phyloP scores from a whole-genome alignment of 2,113 vertebrate species.

The Pomatorhinus ruficollis region DNA sequence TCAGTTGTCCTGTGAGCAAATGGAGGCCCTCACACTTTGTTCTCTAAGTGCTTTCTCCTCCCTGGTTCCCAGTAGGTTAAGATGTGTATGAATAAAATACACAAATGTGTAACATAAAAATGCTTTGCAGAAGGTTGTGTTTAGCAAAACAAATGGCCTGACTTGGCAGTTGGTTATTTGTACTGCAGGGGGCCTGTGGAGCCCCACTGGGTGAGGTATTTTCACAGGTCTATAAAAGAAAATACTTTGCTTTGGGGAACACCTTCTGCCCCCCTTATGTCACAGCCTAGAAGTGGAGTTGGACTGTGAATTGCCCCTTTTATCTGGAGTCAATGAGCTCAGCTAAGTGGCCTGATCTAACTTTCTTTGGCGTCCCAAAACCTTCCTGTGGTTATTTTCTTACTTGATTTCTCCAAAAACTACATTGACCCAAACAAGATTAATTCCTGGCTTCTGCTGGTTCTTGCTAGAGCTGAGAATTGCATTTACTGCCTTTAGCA shows the following conservation, averaged over 20 bases:
- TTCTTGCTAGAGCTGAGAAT: neutral
- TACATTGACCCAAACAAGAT: neutral
- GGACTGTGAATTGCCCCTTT: neutral
- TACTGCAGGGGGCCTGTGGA: neutral
- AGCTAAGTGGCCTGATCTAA: neutral
- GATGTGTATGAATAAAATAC: neutral
- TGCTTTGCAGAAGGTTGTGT: neutral
- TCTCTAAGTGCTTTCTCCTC: neutral
- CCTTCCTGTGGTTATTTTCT: neutral
- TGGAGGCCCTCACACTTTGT: neutral
- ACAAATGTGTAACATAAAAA: neutral
- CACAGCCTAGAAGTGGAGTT: neutral
- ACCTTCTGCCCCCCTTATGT: neutral
- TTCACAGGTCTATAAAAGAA: conserved; percentile 5
- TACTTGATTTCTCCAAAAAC: neutral
- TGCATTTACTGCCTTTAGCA: neutral
- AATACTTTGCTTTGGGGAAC: neutral
- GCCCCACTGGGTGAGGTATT: neutral
- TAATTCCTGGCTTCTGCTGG: neutral
- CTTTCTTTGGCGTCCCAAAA: neutral
- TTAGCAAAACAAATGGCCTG: conserved; percentile 9
- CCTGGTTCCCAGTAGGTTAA: neutral
- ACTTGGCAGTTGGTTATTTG: neutral
- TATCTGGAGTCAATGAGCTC: neutral
- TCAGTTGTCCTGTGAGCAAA: neutral